Evolutionary conservation across 2,888 invertebrate genomes (phyloP).

Genomic region (Shargacucullia verbasci): DNA sequence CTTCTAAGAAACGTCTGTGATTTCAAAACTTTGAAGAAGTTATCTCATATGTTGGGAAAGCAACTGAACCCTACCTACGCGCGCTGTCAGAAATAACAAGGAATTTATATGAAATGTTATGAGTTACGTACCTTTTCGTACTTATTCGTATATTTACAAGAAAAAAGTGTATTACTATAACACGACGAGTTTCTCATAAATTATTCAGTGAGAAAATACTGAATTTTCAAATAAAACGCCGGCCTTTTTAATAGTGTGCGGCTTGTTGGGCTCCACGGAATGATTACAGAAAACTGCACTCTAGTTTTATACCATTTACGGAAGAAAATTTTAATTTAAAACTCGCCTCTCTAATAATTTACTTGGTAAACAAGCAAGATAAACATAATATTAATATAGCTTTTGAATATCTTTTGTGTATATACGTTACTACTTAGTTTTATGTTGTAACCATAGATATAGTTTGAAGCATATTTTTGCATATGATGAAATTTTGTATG

Average conservation of each 20-base stretch:
- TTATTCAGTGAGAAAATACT: constrained; percentile 43
- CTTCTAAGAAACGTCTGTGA: constrained; percentile 6
- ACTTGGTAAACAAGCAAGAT: constrained; percentile 38
- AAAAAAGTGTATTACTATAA: constrained; percentile 18
- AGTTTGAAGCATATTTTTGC: too few species aligned
- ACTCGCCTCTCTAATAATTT: constrained; percentile 42
- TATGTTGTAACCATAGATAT: too few species aligned
- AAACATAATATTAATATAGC: constrained; percentile 27
- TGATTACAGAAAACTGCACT: constrained; percentile 64
- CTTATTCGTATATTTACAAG: constrained; percentile 1
- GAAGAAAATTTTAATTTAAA: constrained; percentile 60
- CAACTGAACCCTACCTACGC: not conserved
- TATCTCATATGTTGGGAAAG: constrained; percentile 14
- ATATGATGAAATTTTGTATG: too few species aligned
- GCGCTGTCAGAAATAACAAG: constrained; percentile 7
- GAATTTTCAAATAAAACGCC: constrained; percentile 48
- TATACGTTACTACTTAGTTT: constrained; percentile 4
- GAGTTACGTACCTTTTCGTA: constrained; percentile 1
- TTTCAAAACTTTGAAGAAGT: constrained; percentile 13
- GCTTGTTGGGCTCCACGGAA: constrained; percentile 55
- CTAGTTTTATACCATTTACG: constrained; percentile 54
- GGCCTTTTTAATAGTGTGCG: constrained; percentile 55
- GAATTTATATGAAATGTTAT: constrained; percentile 9
- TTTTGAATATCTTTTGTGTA: constrained; percentile 11
- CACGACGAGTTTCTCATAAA: constrained; percentile 23